Evolutionary conservation across 1,140 invertebrate genomes (phyloP), one percentile per base, ranked within the genome.

Genomic region (Planococcus citri): DNA sequence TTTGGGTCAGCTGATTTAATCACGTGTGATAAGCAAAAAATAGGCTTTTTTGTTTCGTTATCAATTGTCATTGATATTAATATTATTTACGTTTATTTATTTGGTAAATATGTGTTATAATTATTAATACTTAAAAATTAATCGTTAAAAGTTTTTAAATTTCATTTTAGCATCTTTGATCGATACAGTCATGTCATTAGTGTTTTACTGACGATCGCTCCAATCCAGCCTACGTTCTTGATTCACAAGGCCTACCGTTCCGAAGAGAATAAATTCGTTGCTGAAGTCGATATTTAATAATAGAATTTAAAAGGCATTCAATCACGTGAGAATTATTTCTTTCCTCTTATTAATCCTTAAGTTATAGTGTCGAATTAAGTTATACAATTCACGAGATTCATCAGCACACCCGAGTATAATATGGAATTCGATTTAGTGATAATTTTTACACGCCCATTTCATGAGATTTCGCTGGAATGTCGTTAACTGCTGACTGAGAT

Each of bases 1-100:
- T 64, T 64, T 27, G 25, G 60, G 60, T 64, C 60, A 64, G 60
- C 60, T 64, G 60, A 64, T 64, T 64, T 64, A 64, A 64, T 64
- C 60, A 64, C 60, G 60, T 64, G 60, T 64, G 60, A 64, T 64
- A 64, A 64, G 60, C 60, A 27, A 64, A 51, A 51, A 64, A 64
- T 64, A 64, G 60, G 60, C 60, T 27, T 64, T 64, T 25, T 64
- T 25, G 25, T 64, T 64, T 64, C 25, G 60, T 64, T 64, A 64
- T 64, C 60, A 64, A 64, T 64, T 64, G 60, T 64, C 60, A 64
- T 64, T 64, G 60, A 64, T 64, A 64, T 64, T 64, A 64, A 64
- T 64, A 64, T 64, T 64, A 64, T 64, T 64, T 64, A 64, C 60
- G 60, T 64, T 64, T 27, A 64, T 64, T 27, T 64, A 64, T 64